phyloP scores from a whole-genome alignment of 2,113 vertebrate genomes.

The Aythya baeri region DNA sequence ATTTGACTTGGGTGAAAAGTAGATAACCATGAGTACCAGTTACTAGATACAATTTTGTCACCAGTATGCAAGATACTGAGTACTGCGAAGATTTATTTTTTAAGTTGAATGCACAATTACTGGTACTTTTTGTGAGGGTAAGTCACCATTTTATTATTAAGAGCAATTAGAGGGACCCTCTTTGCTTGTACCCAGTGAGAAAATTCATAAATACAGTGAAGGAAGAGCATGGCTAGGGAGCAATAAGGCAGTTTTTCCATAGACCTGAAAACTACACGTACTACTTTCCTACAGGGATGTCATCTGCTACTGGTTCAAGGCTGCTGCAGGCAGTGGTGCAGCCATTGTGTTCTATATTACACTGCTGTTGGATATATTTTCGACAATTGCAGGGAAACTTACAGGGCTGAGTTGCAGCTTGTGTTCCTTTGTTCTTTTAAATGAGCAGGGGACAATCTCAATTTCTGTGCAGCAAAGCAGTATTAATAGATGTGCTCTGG shows the following conservation, averaged over 20 bases:
- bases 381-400: not conserved
- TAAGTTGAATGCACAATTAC: not conserved
- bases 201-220: not conserved
- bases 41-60: not conserved
- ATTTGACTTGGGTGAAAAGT: not conserved
- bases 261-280: fast-evolving
- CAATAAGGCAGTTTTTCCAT: not conserved
- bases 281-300: fast-evolving
- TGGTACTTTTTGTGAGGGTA: not conserved
- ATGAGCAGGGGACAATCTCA: not conserved
- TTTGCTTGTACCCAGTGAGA: not conserved
- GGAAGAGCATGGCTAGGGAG: not conserved
- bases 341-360: not conserved
- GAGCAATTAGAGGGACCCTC: not conserved
- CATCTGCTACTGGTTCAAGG: not conserved
- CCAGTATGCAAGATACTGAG: not conserved
- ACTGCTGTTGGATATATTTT: not conserved
- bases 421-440: fast-evolving
- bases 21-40: not conserved
- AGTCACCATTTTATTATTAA: not conserved
- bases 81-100: fast-evolving
- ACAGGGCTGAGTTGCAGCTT: not conserved
- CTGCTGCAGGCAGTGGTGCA: not conserved
- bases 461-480: not conserved
- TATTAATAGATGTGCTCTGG: not conserved